These are phyloP conservation scores for Archilochus colubris DNA, from an alignment of 2,113 vertebrate genomes.

Conservation along the genomic window DNA sequence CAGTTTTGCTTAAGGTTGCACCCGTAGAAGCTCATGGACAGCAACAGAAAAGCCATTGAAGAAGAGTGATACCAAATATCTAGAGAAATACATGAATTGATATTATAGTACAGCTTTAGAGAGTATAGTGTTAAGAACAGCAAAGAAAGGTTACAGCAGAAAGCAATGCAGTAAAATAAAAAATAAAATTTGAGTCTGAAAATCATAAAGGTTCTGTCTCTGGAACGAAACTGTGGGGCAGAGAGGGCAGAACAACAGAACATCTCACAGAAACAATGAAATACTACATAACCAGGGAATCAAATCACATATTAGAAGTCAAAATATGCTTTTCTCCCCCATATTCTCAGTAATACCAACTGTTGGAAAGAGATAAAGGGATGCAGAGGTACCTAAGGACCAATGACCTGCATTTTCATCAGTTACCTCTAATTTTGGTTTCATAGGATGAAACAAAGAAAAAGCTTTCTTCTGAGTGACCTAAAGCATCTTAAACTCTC, in stretches of 20 bases:
- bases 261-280: neutral
- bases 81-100: neutral
- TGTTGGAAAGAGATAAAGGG: neutral
- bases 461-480: neutral
- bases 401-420: neutral
- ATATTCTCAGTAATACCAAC: neutral
- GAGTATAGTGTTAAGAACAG: neutral
- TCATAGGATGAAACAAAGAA: neutral
- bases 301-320: neutral
- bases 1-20: neutral
- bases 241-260: neutral
- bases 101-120: neutral
- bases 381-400: neutral
- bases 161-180: neutral
- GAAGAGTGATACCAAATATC: neutral
- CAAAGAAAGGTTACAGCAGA: neutral
- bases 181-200: neutral
- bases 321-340: neutral
- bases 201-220: neutral
- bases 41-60: neutral
- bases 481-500: neutral
- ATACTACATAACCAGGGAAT: neutral
- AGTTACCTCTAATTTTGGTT: neutral
- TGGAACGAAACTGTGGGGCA: neutral
- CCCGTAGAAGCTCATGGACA: conserved; percentile 15